These are phyloP conservation scores for Momotus momota DNA, from an alignment of 2,797 vertebrate species.

Conservation along the genomic window DNA sequence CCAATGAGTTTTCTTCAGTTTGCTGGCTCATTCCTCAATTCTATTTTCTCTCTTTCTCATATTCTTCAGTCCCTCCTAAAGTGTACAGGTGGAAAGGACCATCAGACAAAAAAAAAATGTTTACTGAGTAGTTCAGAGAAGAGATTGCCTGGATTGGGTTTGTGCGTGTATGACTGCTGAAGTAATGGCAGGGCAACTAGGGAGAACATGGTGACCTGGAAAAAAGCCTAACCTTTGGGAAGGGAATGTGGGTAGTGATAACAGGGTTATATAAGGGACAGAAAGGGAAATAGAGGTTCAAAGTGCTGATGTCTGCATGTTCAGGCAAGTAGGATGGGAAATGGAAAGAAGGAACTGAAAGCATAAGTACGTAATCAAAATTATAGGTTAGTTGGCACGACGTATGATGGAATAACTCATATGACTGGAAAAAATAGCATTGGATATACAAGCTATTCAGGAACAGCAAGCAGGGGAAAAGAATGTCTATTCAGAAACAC, in stretches of 20 bases:
- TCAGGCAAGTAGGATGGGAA: background rate
- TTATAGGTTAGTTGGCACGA: background rate
- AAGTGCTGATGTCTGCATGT: constrained; percentile 39
- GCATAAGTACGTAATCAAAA: constrained; percentile 33
- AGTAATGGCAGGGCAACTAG: constrained; percentile 28
- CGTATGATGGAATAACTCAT: background rate
- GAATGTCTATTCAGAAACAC: background rate
- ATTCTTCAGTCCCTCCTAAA: background rate
- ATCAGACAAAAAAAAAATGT: background rate
- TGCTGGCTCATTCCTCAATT: background rate
- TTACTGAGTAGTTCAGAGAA: background rate
- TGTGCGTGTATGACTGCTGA: background rate
- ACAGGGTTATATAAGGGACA: constrained; percentile 34
- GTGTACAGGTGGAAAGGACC: background rate
- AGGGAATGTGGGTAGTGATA: constrained; percentile 50
- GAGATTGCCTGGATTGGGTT: background rate
- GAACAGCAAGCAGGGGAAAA: background rate
- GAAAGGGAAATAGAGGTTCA: background rate
- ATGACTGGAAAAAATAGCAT: background rate
- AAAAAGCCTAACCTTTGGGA: constrained; percentile 34
- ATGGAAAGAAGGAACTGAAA: background rate
- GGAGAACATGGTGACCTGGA: constrained; percentile 54
- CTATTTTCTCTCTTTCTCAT: background rate
- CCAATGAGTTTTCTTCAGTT: background rate
- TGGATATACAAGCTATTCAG: background rate